Conservation (phyloP, 2,888 invertebrate genomes). For the Dynastes hyllus region DNA sequence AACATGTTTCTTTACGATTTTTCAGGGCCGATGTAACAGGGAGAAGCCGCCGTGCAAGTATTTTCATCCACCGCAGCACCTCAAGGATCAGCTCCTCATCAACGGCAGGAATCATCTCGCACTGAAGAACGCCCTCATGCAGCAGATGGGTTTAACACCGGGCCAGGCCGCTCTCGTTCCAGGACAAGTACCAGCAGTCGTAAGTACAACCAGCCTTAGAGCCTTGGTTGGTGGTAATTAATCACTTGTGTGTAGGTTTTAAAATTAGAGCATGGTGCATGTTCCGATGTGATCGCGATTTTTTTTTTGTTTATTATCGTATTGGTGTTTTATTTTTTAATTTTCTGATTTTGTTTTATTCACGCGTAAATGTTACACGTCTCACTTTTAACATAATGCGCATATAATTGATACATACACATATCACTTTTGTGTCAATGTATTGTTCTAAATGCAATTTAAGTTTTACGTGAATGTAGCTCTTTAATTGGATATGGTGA, state of each 20-base stretch:
- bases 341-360: background rate
- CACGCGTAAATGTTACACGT: background rate
- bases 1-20: slow-evolving; percentile 60
- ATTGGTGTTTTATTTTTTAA: background rate
- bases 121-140: slow-evolving; percentile 97
- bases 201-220: slow-evolving; percentile 74
- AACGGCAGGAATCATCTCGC: slow-evolving; percentile 99
- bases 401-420: background rate
- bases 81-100: slow-evolving; percentile 99
- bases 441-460: background rate
- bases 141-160: slow-evolving; percentile 95
- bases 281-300: slow-evolving; percentile 8
- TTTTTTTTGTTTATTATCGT: background rate
- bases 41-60: slow-evolving; percentile 99
- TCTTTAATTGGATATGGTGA: background rate
- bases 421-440: background rate
- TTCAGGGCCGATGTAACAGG: slow-evolving; percentile 99
- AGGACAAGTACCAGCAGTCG: slow-evolving; percentile 95
- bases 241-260: slow-evolving; percentile 47
- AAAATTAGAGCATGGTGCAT: slow-evolving; percentile 51
- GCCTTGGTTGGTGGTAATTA: slow-evolving; percentile 49
- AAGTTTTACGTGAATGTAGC: background rate
- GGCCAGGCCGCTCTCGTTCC: slow-evolving; percentile 91
- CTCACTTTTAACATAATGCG: slow-evolving; percentile 10
- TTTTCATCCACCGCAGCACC: slow-evolving; percentile 99